Evolutionary conservation across 2,113 vertebrate genomes (phyloP), one percentile per base, ranked within the genome.

Genomic region (Pituophis catenifer): DNA sequence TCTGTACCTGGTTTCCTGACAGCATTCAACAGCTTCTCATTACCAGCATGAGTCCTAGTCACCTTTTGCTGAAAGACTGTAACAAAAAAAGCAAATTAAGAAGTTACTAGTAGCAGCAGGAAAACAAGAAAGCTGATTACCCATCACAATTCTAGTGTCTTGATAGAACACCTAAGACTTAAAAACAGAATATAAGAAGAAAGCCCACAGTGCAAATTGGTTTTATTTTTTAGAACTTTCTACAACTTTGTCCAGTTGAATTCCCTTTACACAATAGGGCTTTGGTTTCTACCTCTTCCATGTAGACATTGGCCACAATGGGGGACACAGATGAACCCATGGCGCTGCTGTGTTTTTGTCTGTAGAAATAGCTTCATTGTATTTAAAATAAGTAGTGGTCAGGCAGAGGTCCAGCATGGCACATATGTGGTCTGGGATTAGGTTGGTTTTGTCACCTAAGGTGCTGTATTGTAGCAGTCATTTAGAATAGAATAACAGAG

Each of bases 1-100:
- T 94, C 13, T 90, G 92, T 97, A 99, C 98, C 97, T 90, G 97
- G 96, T 96, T 98, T 99, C 57, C 96, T 96, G 53, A 96, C 93
- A 54, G 96, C 6, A 19, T 96, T 97, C 89, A 97, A 97, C 1
- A 94, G 95, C 93, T 97, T 98, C 91, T 96, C 95, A 11, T 91
- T 59, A 38, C 97, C 97, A 7, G 91, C 89, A 89, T 96, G 97
- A 70, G 92, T 94, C 93, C 4, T 54, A 89, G 94, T 91, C 86
- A 97, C 96, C 97, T 98, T 98, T 91, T 98, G 98, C 95, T 98
- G 98, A 95, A 99, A 98, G 92, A 99, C 98, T 99, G 94, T 86
- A 91, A 95, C 4, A 87, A 44, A 93, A 48, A 95, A 91, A 94
- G 55, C 94, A 92, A 11, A 81, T 1, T 62, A 94, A 38, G 24